Conservation (phyloP, 2,113 vertebrate species). For the Felis catus region DNA sequence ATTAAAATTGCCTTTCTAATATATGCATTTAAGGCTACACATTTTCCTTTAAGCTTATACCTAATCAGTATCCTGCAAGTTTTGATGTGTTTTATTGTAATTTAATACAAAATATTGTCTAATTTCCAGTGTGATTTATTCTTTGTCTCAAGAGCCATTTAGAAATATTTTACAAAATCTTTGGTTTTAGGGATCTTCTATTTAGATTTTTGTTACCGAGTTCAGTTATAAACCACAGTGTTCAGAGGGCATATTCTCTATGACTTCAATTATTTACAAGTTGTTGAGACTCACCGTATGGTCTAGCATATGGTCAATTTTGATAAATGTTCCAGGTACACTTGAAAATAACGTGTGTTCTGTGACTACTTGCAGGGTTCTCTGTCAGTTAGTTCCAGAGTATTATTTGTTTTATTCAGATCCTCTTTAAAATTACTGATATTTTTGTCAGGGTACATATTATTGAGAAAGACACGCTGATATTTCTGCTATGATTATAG, state of each 20-base stretch:
- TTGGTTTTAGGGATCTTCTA: not conserved
- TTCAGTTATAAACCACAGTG: not conserved
- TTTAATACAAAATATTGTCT: not conserved
- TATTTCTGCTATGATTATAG: not conserved
- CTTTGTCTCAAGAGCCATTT: not conserved
- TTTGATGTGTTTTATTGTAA: not conserved
- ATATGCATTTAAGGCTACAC: not conserved
- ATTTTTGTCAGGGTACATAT: not conserved
- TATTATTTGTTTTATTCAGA: not conserved
- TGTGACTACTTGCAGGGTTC: not conserved
- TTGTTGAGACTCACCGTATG: not conserved
- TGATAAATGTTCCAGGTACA: not conserved
- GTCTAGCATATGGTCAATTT: not conserved
- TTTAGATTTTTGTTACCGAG: not conserved
- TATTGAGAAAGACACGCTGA: not conserved
- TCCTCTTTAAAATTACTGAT: not conserved
- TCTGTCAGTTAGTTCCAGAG: not conserved
- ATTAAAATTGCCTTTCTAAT: not conserved
- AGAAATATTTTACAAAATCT: not conserved
- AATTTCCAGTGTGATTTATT: slow-evolving; percentile 7
- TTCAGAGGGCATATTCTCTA: not conserved
- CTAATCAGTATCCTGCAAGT: not conserved
- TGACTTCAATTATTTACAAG: not conserved
- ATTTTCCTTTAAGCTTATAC: not conserved
- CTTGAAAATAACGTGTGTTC: not conserved